Evolutionary conservation across 64 coral and sea anemone species (phyloP), one percentile per base, ranked within the genome.

Genomic region (Montipora foliosa): DNA sequence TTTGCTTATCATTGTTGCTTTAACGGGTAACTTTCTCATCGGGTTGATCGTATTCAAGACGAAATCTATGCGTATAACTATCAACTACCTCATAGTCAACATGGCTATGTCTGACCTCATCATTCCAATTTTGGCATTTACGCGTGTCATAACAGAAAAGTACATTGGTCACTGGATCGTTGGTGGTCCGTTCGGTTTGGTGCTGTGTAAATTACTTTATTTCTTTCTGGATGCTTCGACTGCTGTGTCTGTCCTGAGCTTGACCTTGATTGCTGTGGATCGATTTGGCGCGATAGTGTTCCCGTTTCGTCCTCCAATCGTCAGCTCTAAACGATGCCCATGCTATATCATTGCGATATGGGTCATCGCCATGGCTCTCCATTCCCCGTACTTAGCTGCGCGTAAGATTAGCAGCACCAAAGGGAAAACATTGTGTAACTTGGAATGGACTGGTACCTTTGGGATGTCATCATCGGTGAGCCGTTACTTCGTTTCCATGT

Each of bases 31-130:
- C 66, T 49, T 49, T 50, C 64, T 86, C 11, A 72, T 86, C 11
- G 82, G 82, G 71, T 7, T 66, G 9, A 86, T 72, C 5, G 82
- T 86, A 11, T 51, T 86, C 64, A 72, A 71, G 17, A 70, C 67
- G 46, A 86, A 86, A 86, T 86, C 82, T 3, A 86, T 86, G 82
- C 46, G 45, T 0, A 86, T 46, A 86, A 86, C 82, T 1, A 86
- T 86, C 17, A 86, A 86, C 82, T 86, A 86, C 46, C 82, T 86
- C 46, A 86, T 86, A 24, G 64, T 86, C 4, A 86, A 86, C 82
- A 86, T 86, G 82, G 82, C 82, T 3, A 86, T 86, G 82, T 86
- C 82, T 8, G 82, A 86, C 64, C 82, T 86, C 19, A 15, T 86
- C 4, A 44, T 86, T 10, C 82, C 82, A 71, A 50, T 86, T 71